Evolutionary conservation across 2,797 vertebrate genomes (phyloP).

Genomic region (Hybognathus amarus): DNA sequence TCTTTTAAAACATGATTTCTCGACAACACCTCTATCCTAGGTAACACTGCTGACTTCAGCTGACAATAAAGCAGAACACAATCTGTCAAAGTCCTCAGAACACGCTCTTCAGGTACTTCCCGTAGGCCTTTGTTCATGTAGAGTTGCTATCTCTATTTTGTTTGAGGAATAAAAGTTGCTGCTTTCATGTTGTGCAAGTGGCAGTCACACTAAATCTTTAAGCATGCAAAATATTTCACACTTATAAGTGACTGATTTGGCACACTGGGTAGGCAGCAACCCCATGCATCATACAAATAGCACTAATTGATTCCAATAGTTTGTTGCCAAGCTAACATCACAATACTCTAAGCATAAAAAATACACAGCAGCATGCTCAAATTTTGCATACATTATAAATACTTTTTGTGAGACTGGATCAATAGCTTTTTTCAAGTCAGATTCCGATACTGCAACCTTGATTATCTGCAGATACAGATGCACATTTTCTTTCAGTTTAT

Average conservation of each 20-base stretch:
- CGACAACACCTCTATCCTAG: constrained; percentile 50
- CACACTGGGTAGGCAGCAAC: not conserved
- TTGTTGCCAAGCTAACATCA: not conserved
- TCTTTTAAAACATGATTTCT: constrained; percentile 56
- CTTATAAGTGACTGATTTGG: not conserved
- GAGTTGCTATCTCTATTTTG: not conserved
- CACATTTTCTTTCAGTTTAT: not conserved
- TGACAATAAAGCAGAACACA: constrained; percentile 44
- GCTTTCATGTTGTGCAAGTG: not conserved
- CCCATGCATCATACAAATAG: not conserved
- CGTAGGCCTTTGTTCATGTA: not conserved
- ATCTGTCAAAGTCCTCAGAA: constrained; percentile 12
- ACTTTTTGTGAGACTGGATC: not conserved
- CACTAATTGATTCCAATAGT: not conserved
- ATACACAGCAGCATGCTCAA: not conserved
- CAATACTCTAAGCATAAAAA: not conserved
- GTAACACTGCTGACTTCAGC: constrained; percentile 32
- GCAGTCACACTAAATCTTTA: not conserved
- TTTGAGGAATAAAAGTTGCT: not conserved
- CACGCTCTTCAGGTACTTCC: constrained; percentile 13
- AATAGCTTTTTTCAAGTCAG: not conserved
- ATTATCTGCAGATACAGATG: not conserved
- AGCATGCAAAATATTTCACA: not conserved
- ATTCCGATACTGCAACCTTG: not conserved
- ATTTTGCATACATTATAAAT: not conserved